Conservation (phyloP, 2,888 invertebrate genomes). For the Pseudolycoriella hygida region DNA sequence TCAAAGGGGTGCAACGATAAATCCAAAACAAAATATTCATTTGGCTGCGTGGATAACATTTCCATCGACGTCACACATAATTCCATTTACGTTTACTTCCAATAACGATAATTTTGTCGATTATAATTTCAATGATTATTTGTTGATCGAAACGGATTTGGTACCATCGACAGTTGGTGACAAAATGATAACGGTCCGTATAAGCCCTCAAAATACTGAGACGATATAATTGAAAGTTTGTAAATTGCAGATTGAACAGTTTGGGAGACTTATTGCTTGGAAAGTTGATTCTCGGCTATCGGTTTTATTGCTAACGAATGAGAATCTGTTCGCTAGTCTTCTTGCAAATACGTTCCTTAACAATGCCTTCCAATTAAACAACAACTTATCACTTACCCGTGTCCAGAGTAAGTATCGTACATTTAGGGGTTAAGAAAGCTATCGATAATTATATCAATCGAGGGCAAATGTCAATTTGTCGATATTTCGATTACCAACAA, state of each 20-base stretch:
- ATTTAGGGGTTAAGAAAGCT: too few relatives aligned
- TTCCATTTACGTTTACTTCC: constrained; percentile 8
- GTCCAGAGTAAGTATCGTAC: constrained; percentile 59
- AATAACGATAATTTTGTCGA: constrained; percentile 11
- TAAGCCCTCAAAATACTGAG: not conserved
- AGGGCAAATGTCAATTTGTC: too few relatives aligned
- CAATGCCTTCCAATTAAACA: too few relatives aligned
- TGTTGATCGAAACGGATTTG: constrained; percentile 25
- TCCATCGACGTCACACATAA: constrained; percentile 26
- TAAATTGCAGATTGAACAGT: constrained; percentile 49
- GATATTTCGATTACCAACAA: too few relatives aligned
- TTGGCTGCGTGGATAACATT: constrained; percentile 34
- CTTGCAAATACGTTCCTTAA: constrained; percentile 54
- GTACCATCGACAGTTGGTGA: constrained; percentile 14
- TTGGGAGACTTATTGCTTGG: constrained; percentile 66
- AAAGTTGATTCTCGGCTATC: constrained; percentile 56
- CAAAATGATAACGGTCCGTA: constrained; percentile 17
- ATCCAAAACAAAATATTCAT: constrained; percentile 29
- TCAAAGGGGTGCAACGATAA: constrained; percentile 25
- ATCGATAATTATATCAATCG: too few relatives aligned
- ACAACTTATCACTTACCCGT: constrained; percentile 53
- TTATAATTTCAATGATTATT: constrained; percentile 16
- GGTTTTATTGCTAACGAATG: constrained; percentile 57
- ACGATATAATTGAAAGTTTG: too few relatives aligned
- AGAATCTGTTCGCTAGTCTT: constrained; percentile 49